A percentile compares a stretch with the other conserved stretches of the same genome.
Evolutionary conservation across 2,797 vertebrate genomes (phyloP).

Genomic region (Apodemus agrarius): DNA sequence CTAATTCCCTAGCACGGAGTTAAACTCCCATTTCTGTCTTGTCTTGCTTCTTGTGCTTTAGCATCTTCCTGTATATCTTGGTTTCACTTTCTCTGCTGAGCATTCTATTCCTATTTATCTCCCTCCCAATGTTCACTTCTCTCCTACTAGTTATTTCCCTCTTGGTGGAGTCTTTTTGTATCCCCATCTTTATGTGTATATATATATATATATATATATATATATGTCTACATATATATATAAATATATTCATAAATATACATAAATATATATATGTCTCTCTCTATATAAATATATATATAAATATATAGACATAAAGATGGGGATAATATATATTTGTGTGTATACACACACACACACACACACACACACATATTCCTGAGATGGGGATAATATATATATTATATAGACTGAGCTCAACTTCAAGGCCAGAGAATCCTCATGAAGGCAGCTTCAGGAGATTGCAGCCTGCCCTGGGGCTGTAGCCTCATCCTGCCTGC

Average conservation of each 20-base stretch:
- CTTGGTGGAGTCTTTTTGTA: not conserved
- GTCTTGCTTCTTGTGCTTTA: not conserved
- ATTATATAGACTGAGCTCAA: not conserved
- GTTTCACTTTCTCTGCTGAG: not conserved
- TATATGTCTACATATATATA: no score
- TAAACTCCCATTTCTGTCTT: not conserved
- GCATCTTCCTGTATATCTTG: constrained; percentile 1
- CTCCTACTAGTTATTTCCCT: not conserved
- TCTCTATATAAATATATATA: no score
- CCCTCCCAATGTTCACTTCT: not conserved
- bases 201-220: not conserved
- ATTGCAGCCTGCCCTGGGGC: constrained; percentile 29
- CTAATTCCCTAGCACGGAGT: not conserved
- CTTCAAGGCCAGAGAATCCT: not conserved
- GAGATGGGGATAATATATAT: no score
- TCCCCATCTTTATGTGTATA: not conserved
- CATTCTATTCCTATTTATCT: not conserved
- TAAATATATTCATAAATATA: not conserved
- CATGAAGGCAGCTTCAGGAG: constrained; percentile 44
- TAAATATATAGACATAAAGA: no score
- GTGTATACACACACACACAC: no score
- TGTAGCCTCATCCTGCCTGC: constrained; percentile 61
- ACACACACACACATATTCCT: no score
- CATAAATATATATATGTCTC: not conserved
- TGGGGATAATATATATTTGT: no score